Base-by-base conservation (phyloP, 2,888 invertebrate species). In the Saturnia pavonia region DNA sequence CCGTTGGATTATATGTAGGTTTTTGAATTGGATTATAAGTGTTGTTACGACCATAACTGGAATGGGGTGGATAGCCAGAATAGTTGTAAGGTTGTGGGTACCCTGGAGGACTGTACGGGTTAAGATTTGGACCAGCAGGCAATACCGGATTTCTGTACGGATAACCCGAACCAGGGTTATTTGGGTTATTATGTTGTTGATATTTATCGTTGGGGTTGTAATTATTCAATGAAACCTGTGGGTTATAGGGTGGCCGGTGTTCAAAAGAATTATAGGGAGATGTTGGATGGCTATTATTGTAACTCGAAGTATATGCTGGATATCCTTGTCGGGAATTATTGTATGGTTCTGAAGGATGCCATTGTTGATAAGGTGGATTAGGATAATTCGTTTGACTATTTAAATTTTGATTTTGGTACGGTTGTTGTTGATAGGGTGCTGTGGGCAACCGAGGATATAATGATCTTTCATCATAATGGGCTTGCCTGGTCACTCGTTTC, bases 21-120 rank as follows among this genome's bases (percentile, higher is more conserved):
- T 22, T 70, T 54, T 67, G 67, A 51, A 12, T 54, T 66, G 67
- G 67, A 67, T 43, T 67, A 54, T 67, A 70, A 3, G 42, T 14
- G 27, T 22, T 70, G 40, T 54, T 70, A 42, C 66, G 65, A 25
- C 42, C 11, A 42, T 25, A 19, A 14, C 45, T 54, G 9, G 66
- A 25, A 12, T 42, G 43, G 9, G 54, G 67, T 27, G 48, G 48
- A 40, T 70, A 54, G 12, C 69, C 65, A 48, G 69, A 65, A 54
- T 25, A 25, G 19, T 66, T 66, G 1, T 51, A 16, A 25, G 43
- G 25, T 42, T 51, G 67, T 19, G 48, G 40, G 16, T 70, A 54
- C 11, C 65, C 40, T 40, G 69, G 69, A 40, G 66, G 42, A 25
- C 19, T 16, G 51, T 42, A 42, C 9, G 42, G 42, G 42, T 67